Base-by-base conservation (phyloP, 64 coral and sea anemone species). In the Pachyseris speciosa region DNA sequence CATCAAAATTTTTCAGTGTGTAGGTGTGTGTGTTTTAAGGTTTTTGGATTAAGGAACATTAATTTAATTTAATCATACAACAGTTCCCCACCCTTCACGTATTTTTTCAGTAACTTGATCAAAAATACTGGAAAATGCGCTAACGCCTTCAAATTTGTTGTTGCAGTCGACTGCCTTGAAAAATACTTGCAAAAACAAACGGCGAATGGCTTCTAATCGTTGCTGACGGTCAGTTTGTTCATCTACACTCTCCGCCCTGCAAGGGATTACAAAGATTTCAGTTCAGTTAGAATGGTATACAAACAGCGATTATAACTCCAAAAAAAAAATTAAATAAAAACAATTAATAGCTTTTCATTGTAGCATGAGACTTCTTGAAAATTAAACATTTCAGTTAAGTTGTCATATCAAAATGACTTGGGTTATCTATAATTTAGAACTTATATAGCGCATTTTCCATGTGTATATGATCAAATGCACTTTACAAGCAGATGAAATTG, bases 41-140 rank as follows among this genome's bases (percentile, higher is more conserved):
- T 45, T 45, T 45, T 6, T 11, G 43, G 43, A 4, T 6, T 45
- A 45, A 45, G 11, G 43, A 45, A 24, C 3, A 25, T 4, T 25
- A 24, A 3, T 17, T 5, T 61, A 17, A 5, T 25, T 25, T 3
- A 10, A 2, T 40, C 75, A 94, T 9, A 96, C 91, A 0, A 90
- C 94, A 15, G 94, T 96, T 5, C 94, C 89, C 37, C 91, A 76
- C 0, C 94, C 84, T 89, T 90, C 94, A 2, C 87, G 91, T 27
- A 93, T 74, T 69, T 73, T 74, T n/a, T 80, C 94, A 9, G 94
- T 96, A 7, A 96, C 94, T 43, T 96, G 94, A 30, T 96, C 95
- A 11, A 96, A 72, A 74, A 96, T 96, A 60, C 89, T 96, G 1
- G 95, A 79, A 4, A 96, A 69, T 1, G 85, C 76, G 36, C 76